phyloP scores from a whole-genome alignment of 1,140 invertebrate genomes.

The Bicyclus anynana region DNA sequence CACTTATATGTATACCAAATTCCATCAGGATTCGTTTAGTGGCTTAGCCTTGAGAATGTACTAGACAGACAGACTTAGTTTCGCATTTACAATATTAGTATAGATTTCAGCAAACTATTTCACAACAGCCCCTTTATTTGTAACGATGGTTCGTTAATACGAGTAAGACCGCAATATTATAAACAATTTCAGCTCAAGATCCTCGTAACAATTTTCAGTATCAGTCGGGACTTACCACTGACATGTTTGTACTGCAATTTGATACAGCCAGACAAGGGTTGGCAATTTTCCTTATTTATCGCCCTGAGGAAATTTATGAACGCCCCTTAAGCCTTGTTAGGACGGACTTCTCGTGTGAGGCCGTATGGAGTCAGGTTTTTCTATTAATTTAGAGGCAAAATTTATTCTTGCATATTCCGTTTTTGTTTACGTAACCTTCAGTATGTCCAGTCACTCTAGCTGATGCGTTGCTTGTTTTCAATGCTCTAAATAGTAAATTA shows the following conservation, averaged over 20 bases:
- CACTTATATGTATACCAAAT: no score
- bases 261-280: constrained; percentile 37
- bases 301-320: constrained; percentile 37
- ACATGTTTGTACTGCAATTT: constrained; percentile 38
- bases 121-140: no score
- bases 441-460: neutral
- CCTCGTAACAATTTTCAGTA: constrained; percentile 21
- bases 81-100: no score
- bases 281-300: constrained; percentile 41
- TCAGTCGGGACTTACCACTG: constrained; percentile 16
- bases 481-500: no score
- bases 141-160: neutral
- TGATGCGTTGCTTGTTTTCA: no score
- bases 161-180: neutral
- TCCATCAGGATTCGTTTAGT: no score
- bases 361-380: constrained; percentile 24
- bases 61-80: no score
- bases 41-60: no score
- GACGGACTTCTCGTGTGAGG: constrained; percentile 22
- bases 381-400: constrained; percentile 22
- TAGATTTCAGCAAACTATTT: no score
- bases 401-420: neutral
- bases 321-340: constrained; percentile 34
- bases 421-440: neutral
- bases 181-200: neutral